Percentiles rank a stretch among this genome's conserved stretches.
phyloP scores from a whole-genome alignment of 1,140 invertebrate species.

The Heliconius himera region DNA sequence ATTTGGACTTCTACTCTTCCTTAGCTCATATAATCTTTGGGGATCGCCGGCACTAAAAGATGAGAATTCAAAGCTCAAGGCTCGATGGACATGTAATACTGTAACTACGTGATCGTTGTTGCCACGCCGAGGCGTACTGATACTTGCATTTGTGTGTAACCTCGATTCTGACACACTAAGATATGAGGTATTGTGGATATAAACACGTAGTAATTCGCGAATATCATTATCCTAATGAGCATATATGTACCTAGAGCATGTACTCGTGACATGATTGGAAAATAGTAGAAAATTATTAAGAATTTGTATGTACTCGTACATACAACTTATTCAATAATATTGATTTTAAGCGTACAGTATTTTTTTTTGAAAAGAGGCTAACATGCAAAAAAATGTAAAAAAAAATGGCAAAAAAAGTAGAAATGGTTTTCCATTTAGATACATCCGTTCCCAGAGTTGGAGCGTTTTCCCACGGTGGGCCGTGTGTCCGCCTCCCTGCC shows the following conservation, averaged over 20 bases:
- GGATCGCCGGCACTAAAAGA: constrained; percentile 42
- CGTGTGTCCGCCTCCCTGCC: constrained; percentile 55
- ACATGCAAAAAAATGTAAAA: not conserved
- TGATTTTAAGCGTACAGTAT: not conserved
- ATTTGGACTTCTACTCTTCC: constrained; percentile 54
- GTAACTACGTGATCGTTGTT: constrained; percentile 75
- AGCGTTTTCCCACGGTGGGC: constrained; percentile 72
- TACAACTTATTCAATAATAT: not conserved
- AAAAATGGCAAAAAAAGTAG: constrained; percentile 21
- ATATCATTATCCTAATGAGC: constrained; percentile 78
- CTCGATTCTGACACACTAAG: constrained; percentile 75
- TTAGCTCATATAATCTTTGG: constrained; percentile 17
- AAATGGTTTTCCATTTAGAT: constrained; percentile 34
- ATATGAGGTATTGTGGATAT: constrained; percentile 69
- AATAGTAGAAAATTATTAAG: constrained; percentile 30
- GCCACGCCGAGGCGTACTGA: constrained; percentile 69
- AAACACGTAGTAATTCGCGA: constrained; percentile 77
- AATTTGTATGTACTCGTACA: not conserved
- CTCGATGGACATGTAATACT: constrained; percentile 50
- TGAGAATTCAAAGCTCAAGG: constrained; percentile 52
- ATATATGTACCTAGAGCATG: constrained; percentile 55
- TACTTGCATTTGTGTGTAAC: constrained; percentile 69
- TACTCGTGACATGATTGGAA: constrained; percentile 48
- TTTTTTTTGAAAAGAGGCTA: not conserved
- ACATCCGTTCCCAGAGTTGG: constrained; percentile 45